Evolutionary conservation across 2,797 vertebrate species (phyloP), one percentile per base, ranked within the genome.

Genomic region (Diceros bicornis): DNA sequence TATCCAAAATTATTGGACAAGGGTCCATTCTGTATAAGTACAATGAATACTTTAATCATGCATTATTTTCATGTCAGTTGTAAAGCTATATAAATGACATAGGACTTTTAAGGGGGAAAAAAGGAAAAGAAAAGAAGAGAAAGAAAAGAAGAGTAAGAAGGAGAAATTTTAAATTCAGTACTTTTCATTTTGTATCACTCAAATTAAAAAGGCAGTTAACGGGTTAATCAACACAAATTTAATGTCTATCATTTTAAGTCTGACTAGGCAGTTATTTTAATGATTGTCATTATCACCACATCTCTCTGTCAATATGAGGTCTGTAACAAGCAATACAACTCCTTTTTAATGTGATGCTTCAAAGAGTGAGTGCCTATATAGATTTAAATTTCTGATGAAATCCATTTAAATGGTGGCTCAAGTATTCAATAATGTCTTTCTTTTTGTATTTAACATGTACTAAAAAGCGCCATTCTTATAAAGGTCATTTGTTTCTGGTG

Each of bases 241-340:
- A 95, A 85, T 83, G 85, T 23, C 77, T 37, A 47, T 96, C 71
- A 91, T 90, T 92, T 96, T 72, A 86, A 94, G n/a, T 79, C 75
- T 97, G 93, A 95, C 61, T 64, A 86, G 92, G 69, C 62, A 92
- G 86, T 97, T 95, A 91, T 89, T 97, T 86, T 96, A 97, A 94
- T 75, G 90, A 75, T 32, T 86, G 7, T 69, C 84, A 93, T 97
- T 96, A 95, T 82, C 71, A 93, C 75, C 92, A 74, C 27, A 81
- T 91, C 16, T 94, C 52, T 96, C 62, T 92, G 64, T 83, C 94
- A 92, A 55, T 92, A 85, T 64, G 71, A 92, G 62, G 66, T 93
- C 78, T 95, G 10, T 81, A 97, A 94, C 72, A 89, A n/a, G 66
- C 29, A 85, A 83, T 69, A 50, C 32, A 85, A 50, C 14, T 62